These are phyloP conservation scores for Hemicrepidius hirtus DNA, from an alignment of 2,888 invertebrate genomes.

Conservation along the genomic window DNA sequence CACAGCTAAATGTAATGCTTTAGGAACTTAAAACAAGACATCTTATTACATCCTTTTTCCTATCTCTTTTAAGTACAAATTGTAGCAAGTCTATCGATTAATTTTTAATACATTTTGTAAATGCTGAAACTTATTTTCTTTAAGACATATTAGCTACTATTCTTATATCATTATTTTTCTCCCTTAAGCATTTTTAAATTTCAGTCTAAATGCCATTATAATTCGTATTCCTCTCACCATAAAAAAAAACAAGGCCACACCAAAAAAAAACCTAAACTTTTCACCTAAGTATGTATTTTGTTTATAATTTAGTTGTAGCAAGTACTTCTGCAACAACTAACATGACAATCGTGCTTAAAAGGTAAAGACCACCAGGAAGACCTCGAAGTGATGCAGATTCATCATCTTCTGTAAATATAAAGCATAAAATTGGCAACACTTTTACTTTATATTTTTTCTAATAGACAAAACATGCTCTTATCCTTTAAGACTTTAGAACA, in stretches of 20 bases:
- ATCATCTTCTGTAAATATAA: conserved; percentile 29
- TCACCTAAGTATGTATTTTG: neutral
- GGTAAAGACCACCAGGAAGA: conserved; percentile 42
- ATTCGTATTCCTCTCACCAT: neutral
- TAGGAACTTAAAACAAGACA: conserved; percentile 1
- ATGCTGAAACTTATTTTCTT: no score
- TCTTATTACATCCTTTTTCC: no score
- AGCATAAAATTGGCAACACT: neutral
- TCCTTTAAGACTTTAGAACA: no score
- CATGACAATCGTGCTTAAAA: conserved; percentile 35
- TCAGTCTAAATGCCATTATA: neutral
- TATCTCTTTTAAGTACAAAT: no score
- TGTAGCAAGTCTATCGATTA: no score
- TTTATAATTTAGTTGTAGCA: neutral
- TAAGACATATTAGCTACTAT: no score
- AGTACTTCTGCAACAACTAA: conserved; percentile 31
- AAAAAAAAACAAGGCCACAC: neutral
- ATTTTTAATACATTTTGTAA: no score
- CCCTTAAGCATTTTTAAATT: no score
- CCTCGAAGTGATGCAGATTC: conserved; percentile 11
- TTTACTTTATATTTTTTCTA: no score
- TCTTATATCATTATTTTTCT: no score
- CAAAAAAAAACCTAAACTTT: conserved; percentile 12
- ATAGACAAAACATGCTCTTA: no score
- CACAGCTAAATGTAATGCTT: conserved; percentile 1